Evolutionary conservation across 2,797 vertebrate species (phyloP).

Genomic region (Enteromius unitaeniatus): DNA sequence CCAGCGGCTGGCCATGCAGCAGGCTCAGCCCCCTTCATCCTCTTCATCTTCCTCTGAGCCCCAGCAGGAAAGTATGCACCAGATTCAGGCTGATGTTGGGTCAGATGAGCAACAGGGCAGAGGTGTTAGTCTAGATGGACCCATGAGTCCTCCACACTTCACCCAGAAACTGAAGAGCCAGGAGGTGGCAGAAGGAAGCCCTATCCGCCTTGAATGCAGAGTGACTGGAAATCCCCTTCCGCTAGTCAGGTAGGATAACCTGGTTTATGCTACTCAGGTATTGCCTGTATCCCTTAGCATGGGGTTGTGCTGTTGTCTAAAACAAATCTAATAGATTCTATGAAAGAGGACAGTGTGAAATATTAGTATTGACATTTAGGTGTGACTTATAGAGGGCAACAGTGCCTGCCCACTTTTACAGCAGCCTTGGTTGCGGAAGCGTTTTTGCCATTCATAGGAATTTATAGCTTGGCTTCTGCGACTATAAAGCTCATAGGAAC

Average conservation of each 20-base stretch:
- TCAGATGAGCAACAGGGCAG: slow-evolving; percentile 52
- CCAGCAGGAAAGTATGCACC: slow-evolving; percentile 65
- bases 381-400: background rate
- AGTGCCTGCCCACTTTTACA: background rate
- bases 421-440: background rate
- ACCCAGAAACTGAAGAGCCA: slow-evolving; percentile 94
- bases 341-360: background rate
- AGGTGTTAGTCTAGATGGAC: slow-evolving; percentile 60
- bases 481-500: too few relatives aligned
- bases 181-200: slow-evolving; percentile 92
- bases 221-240: slow-evolving; percentile 88
- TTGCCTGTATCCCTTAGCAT: background rate
- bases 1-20: slow-evolving; percentile 66
- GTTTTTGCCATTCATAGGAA: background rate
- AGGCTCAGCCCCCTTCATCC: slow-evolving; percentile 66
- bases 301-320: background rate
- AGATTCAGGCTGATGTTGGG: slow-evolving; percentile 30
- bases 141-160: slow-evolving; percentile 84
- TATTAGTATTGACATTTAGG: background rate
- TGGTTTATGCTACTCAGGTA: background rate
- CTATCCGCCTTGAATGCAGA: slow-evolving; percentile 89
- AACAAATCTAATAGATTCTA: background rate
- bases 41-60: slow-evolving; percentile 61
- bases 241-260: slow-evolving; percentile 84
- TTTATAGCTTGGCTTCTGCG: too few relatives aligned